Conservation (phyloP, 1,140 invertebrate genomes). For the Drosophila orosa region DNA sequence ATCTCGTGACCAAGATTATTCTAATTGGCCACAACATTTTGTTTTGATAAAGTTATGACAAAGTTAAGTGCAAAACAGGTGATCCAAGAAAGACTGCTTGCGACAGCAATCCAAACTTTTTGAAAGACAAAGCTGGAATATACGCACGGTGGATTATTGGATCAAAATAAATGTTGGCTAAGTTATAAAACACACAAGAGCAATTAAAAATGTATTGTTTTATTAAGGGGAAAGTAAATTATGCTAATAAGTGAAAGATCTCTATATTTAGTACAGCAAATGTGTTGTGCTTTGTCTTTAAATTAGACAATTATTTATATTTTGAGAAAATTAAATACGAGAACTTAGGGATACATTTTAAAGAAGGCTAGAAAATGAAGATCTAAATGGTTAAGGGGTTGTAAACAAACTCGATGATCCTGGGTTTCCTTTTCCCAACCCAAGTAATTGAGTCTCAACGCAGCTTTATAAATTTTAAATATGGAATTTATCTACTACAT, state of each 20-base stretch:
- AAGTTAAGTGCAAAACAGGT: neutral
- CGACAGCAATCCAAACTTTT: neutral
- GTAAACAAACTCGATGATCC: too few relatives aligned
- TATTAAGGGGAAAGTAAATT: neutral
- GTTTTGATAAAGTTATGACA: slow-evolving; percentile 6
- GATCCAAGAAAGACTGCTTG: slow-evolving; percentile 1
- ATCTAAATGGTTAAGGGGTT: neutral
- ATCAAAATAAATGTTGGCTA: slow-evolving; percentile 4
- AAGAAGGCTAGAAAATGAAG: neutral
- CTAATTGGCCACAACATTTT: neutral
- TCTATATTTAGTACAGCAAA: neutral
- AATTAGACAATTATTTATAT: neutral
- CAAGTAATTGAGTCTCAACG: neutral
- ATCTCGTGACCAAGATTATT: slow-evolving; percentile 22
- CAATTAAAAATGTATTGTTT: neutral
- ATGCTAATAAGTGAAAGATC: neutral
- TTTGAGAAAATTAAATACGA: neutral
- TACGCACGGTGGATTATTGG: slow-evolving; percentile 2
- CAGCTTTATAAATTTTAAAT: neutral
- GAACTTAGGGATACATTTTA: too few relatives aligned
- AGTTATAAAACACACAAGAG: neutral
- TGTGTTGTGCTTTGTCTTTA: too few relatives aligned
- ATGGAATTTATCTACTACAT: neutral
- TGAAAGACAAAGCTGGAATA: neutral
- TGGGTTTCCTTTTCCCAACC: too few relatives aligned